Conservation (phyloP, 2,113 vertebrate species). For the Psittacula cyanocephala region DNA sequence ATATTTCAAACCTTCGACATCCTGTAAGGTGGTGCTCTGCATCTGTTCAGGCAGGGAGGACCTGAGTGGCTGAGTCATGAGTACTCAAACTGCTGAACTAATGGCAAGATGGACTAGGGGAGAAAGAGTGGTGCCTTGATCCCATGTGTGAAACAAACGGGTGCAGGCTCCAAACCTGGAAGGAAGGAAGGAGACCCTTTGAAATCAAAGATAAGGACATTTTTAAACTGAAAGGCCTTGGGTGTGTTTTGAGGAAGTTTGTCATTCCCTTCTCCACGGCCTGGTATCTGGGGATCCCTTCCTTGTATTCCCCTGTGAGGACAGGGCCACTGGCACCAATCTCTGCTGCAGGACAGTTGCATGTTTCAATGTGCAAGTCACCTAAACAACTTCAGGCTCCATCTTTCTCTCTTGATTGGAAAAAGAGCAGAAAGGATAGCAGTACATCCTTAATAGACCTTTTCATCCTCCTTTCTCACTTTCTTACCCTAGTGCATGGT, state of each 20-base stretch:
- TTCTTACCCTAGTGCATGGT: background rate
- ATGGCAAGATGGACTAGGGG: background rate
- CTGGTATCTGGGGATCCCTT: background rate
- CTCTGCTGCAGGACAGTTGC: background rate
- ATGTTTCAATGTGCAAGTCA: fast-evolving
- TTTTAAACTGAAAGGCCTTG: background rate
- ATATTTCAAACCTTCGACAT: background rate
- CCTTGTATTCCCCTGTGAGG: background rate
- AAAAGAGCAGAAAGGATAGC: background rate
- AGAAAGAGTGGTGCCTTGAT: background rate
- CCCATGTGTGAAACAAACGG: background rate
- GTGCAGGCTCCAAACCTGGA: background rate
- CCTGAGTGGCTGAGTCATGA: background rate
- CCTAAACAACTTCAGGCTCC: background rate
- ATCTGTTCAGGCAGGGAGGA: background rate
- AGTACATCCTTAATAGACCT: background rate
- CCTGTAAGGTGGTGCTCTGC: background rate
- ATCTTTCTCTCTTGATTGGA: fast-evolving
- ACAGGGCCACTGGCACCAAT: fast-evolving
- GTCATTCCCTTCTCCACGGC: background rate
- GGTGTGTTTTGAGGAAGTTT: background rate
- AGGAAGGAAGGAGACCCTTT: background rate
- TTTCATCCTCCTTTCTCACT: background rate
- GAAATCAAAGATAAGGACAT: background rate
- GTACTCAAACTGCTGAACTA: background rate